Base-by-base conservation (phyloP, 2,888 invertebrate genomes). In the Amphipoea oculea region DNA sequence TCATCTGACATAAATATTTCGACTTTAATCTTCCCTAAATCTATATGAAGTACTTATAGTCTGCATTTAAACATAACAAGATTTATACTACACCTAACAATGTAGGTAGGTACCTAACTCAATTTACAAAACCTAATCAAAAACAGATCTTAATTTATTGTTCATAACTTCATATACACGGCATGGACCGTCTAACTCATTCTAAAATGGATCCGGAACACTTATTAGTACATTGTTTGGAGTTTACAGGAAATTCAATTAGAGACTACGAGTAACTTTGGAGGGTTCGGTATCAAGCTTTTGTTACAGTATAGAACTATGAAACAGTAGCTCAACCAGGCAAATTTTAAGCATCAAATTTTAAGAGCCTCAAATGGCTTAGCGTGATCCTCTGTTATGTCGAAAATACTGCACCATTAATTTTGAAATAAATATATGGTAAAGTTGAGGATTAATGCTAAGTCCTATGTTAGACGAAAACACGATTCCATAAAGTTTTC, bases 211-310 rank as follows among this genome's bases (percentile, higher is more conserved):
- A 79, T 86, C 75, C 72, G 5, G 70, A 76, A 70, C 76, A 70
- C 72, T 82, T 82, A 86, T 82, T 82, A 86, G 76, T 72, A 70
- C 65, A 66, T 51, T 86, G 89, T 89, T 85, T 76, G 63, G 68
- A 89, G 82, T 84, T 89, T 73, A 63, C 45, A 71, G 79, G 75
- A 86, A 88, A 89, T 84, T 88, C 69, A 85, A 89, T 89, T 89
- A 71, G n/a, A 20, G 40, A 83, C 65, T 5, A n/a, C n/a, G n/a
- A n/a, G n/a, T n/a, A 88, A 89, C 84, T 89, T 82, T 68, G 54
- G 79, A 79, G 42, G 63, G 72, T 76, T 74, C 54, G 29, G 78
- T 67, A 74, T 76, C 54, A 70, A 79, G 76, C 71, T 63, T 75
- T 83, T 57, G 45, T 48, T 23, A 54, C 54, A 80, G 67, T 48